A percentile compares a stretch with the other conserved stretches of the same genome.
phyloP scores from a whole-genome alignment of 2,113 vertebrate genomes.

The Misgurnus mizolepis region DNA sequence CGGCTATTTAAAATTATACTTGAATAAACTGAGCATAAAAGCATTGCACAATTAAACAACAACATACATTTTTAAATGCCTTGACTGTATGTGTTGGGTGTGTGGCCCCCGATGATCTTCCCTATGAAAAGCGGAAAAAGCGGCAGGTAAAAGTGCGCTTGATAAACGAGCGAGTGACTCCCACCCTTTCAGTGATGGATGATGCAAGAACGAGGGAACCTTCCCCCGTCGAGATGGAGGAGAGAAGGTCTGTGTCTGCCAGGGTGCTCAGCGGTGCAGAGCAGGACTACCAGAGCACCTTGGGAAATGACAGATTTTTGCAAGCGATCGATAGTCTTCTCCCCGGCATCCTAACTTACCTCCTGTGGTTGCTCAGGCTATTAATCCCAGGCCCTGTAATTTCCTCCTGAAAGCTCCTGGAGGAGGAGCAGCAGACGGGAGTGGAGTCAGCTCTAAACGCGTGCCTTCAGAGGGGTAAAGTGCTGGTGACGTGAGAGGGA shows the following conservation, averaged over 20 bases:
- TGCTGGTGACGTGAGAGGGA: constrained; percentile 2
- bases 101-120: constrained; percentile 28
- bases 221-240: not conserved
- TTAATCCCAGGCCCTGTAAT: constrained; percentile 56
- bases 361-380: constrained; percentile 57
- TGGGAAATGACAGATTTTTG: constrained; percentile 55
- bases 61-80: no score
- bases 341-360: constrained; percentile 52
- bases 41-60: no score
- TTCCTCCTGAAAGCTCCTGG: constrained; percentile 48
- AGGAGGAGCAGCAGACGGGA: constrained; percentile 1
- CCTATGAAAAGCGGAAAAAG: constrained; percentile 19
- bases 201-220: constrained; percentile 37
- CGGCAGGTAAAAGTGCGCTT: constrained; percentile 31
- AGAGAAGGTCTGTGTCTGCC: constrained; percentile 8
- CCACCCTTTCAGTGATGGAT: constrained; percentile 46
- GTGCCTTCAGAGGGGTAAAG: constrained; percentile 34
- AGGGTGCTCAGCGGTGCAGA: constrained; percentile 38
- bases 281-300: constrained; percentile 42
- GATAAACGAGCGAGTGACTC: constrained; percentile 44
- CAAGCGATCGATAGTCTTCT: constrained; percentile 51
- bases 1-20: no score
- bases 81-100: constrained; percentile 1
- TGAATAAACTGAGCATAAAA: no score
- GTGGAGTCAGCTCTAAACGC: constrained; percentile 32